Conservation (phyloP, 2,888 invertebrate genomes). For the Zygothrica quintamaculata region DNA sequence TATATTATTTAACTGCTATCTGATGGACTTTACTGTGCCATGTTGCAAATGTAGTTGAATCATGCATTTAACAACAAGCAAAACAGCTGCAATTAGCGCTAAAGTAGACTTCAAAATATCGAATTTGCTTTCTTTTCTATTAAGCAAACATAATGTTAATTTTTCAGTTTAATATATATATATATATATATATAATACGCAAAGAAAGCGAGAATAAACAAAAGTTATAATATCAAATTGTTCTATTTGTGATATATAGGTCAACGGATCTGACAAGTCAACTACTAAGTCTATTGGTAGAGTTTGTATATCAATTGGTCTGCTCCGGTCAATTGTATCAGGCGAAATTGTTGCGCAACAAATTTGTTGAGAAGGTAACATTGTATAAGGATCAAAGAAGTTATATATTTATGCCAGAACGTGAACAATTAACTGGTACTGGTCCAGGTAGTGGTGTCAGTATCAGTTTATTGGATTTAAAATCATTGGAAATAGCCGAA, state of each 20-base stretch:
- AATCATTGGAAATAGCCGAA: conserved; percentile 97
- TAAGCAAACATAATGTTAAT: background rate
- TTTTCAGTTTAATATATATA: too few species aligned
- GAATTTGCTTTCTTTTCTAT: background rate
- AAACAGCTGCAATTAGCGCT: too few species aligned
- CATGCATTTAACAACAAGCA: too few species aligned
- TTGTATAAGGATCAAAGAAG: conserved; percentile 82
- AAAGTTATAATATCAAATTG: too few species aligned
- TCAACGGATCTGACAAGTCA: conserved; percentile 93
- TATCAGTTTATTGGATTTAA: conserved; percentile 93
- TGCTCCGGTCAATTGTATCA: conserved; percentile 95
- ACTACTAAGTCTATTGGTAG: conserved; percentile 93
- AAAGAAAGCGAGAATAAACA: too few species aligned
- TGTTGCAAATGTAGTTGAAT: too few species aligned
- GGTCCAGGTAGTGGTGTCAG: conserved; percentile 12
- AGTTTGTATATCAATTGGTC: conserved; percentile 96
- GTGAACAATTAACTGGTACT: conserved; percentile 38
- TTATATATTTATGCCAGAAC: conserved; percentile 80
- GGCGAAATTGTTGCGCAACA: conserved; percentile 95
- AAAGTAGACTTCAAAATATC: too few species aligned
- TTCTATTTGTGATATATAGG: conserved; percentile 84
- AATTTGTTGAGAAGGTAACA: conserved; percentile 92
- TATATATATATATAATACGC: too few species aligned
- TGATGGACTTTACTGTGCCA: too few species aligned
- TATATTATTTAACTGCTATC: too few species aligned